These are phyloP conservation scores for Todiramphus chloris DNA, from an alignment of 2,113 vertebrate species.

Conservation along the genomic window DNA sequence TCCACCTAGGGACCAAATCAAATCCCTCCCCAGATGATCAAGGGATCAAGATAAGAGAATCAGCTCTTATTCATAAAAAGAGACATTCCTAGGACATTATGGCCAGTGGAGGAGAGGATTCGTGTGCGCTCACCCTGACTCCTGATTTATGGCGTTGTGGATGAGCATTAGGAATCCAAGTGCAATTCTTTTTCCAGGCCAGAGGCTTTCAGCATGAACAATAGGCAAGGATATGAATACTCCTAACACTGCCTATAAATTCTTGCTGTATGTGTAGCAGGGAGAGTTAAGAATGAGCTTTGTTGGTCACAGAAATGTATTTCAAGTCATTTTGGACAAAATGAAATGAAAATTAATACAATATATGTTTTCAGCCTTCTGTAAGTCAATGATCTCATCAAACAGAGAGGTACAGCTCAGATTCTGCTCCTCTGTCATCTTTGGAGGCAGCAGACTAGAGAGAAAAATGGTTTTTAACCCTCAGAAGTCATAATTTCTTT, in stretches of 20 bases:
- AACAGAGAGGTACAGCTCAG: background rate
- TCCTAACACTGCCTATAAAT: conserved; percentile 16
- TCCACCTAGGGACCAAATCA: background rate
- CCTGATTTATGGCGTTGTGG: background rate
- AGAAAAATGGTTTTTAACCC: background rate
- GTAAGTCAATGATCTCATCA: background rate
- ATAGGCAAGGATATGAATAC: background rate
- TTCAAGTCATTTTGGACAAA: background rate
- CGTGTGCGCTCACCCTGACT: background rate
- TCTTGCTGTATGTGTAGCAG: background rate
- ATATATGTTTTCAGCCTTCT: background rate
- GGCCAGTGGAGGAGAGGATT: background rate
- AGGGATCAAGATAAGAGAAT: background rate
- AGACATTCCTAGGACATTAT: background rate
- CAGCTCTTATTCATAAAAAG: background rate
- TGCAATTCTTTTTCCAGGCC: background rate
- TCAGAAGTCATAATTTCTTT: background rate
- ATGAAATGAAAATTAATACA: background rate
- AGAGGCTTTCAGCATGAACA: background rate
- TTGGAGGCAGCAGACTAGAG: background rate
- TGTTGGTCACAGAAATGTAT: background rate
- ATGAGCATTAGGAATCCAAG: background rate
- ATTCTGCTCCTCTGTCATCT: background rate
- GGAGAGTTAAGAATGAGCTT: background rate
- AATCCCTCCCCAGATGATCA: background rate